Percentiles rank a stretch among this genome's conserved stretches.
These are phyloP conservation scores for Trachelus iudaicus DNA, from an alignment of 2,888 invertebrate species.

Conservation along the genomic window DNA sequence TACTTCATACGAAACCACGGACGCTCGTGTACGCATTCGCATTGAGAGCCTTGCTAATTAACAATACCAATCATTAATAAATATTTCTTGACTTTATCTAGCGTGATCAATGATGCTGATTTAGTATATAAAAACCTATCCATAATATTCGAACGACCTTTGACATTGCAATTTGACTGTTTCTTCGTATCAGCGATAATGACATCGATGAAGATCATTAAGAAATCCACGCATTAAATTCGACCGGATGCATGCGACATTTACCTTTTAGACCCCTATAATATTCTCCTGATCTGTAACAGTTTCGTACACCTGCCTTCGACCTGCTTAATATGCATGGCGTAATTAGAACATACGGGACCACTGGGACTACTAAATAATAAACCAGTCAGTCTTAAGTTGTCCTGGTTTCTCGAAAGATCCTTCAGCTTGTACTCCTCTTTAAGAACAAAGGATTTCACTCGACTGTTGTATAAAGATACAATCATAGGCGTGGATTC, in stretches of 20 bases:
- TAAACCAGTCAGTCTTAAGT: conserved; percentile 33
- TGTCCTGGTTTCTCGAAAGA: not conserved
- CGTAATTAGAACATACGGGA: conserved; percentile 52
- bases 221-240: not conserved
- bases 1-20: not conserved
- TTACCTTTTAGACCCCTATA: conserved; percentile 9
- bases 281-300: conserved; percentile 47
- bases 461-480: not conserved
- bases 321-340: conserved; percentile 46
- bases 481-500: not conserved
- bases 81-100: not conserved
- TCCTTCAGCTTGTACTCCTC: not conserved
- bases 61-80: not conserved
- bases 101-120: not conserved
- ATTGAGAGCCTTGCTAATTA: not conserved
- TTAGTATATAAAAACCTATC: not conserved
- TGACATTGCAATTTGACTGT: not conserved
- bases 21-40: not conserved
- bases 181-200: not conserved
- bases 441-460: not conserved
- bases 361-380: conserved; percentile 45
- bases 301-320: conserved; percentile 53
- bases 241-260: not conserved
- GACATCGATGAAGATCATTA: not conserved
- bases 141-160: no score